Evolutionary conservation across 2,113 vertebrate genomes (phyloP), one percentile per base, ranked within the genome.

Genomic region (Sinocyclocheilus grahami): DNA sequence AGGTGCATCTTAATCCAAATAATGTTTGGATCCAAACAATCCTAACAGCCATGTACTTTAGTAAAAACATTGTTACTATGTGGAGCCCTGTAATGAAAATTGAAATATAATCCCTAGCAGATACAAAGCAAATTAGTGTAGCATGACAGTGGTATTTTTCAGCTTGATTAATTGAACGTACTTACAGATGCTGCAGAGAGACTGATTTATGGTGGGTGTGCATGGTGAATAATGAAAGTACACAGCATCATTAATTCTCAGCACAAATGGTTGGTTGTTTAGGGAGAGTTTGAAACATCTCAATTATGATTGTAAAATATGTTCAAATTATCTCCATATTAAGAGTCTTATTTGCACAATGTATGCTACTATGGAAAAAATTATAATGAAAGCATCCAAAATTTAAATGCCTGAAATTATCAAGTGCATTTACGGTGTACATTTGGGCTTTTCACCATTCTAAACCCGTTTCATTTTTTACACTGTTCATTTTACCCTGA

Each of bases 141-240:
- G 24, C 53, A n/a, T 60, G 53, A n/a, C 53, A 60, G 77, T 60
- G 20, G 18, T 78, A 22, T 78, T 78, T 60, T 22, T 74, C 37
- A 78, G 53, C 51, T 79, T 60, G 77, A 58, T 79, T 79, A 79
- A 53, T 79, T 74, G 37, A 2, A 78, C 16, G 4, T 39, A 78
- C 27, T 58, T 58, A 39, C 30, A 39, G 30, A 60, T 8, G 77
- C 53, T 37, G 53, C 77, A 14, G 53, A 53, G 75, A 79, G 30
- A 58, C 53, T 42, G 10, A 78, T 78, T 37, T 39, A 6, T 60
- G 53, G 51, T 42, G 37, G 10, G 71, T 74, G 71, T 69, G 30
- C 30, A 12, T 74, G 10, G 37, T 46, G 37, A 74, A 74, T 46
- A 46, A 46, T 42, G 10, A 74, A 74, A 39, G 37, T 74, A n/a